Conservation (phyloP, 2,797 vertebrate species). For the Chelon labrosus region DNA sequence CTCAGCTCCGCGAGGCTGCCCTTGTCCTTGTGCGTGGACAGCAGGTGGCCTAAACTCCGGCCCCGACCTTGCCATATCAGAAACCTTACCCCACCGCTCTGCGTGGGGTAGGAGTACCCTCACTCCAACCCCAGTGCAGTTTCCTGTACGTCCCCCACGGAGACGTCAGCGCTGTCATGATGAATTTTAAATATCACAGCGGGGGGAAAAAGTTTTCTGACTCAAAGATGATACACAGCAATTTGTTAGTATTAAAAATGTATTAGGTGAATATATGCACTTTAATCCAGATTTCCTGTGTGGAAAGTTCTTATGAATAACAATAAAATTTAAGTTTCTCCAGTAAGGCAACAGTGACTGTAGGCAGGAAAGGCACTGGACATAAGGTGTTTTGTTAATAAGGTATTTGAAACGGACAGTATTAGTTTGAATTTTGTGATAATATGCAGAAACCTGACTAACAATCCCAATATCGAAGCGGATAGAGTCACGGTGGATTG, state of each 20-base stretch:
- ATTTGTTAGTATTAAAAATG: constrained; percentile 17
- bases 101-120: constrained; percentile 47
- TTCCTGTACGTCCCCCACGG: constrained; percentile 36
- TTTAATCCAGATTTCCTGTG: constrained; percentile 7
- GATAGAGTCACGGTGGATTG: constrained; percentile 70
- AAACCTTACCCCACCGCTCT: constrained; percentile 54
- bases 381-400: constrained; percentile 34
- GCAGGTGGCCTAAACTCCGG: constrained; percentile 71
- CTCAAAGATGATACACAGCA: constrained; percentile 16
- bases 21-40: constrained; percentile 83
- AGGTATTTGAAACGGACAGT: neutral
- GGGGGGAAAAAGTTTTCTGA: constrained; percentile 24
- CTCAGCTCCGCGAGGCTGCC: constrained; percentile 74
- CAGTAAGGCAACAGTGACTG: neutral
- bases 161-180: constrained; percentile 54
- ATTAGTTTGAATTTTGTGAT: constrained; percentile 27
- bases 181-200: constrained; percentile 40
- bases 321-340: neutral
- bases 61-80: constrained; percentile 75
- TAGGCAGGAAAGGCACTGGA: neutral
- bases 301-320: constrained; percentile 1
- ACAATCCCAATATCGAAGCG: constrained; percentile 48
- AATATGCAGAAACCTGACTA: constrained; percentile 43
- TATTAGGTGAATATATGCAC: no score
- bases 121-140: constrained; percentile 31